Evolutionary conservation across 2,888 invertebrate species (phyloP), one percentile per base, ranked within the genome.

Genomic region (Eulithis testata): DNA sequence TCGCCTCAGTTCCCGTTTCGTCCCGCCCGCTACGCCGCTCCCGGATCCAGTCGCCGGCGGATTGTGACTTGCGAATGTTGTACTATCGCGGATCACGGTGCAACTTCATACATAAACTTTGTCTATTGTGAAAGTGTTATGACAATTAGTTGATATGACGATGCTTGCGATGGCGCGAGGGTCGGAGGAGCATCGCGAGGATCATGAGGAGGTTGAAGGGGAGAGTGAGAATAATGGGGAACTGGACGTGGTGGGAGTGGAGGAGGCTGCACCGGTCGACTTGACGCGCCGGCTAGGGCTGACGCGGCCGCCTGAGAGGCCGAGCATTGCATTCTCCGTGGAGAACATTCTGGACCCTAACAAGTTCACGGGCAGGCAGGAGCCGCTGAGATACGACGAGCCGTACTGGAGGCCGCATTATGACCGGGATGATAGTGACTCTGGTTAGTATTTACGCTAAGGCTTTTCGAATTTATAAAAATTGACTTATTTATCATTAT

Each of bases 321-420:
- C 89, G 0, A 84, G 90, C 3, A 92, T 97, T 71, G 97, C 97
- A 14, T 98, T 98, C 89, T 97, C 97, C 5, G 98, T 98, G 27
- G 97, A 98, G 90, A 98, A 98, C 82, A 98, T 98, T 72, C 90
- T 98, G 74, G 97, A 98, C 87, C 98, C 98, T 4, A 97, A 96
- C 78, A 98, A 98, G 91, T 98, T 98, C 85, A 97, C 97, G 36
- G 97, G 97, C 40, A 44, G 67, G 9, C 67, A 94, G 63, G 90
- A 88, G 11, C 93, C 93, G 37, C 82, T 94, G 67, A 88, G 92
- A 80, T 95, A 90, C 81, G 94, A 87, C 76, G 94, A 94, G 84
- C 94, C 94, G 80, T 94, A 94, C 81, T 90, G 89, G 93, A 87
- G 93, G 71, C 93, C 93, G 51, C 93, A 93, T 73, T 93, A 92